Conservation (phyloP, 2,113 vertebrate genomes). For the Petromus typicus region DNA sequence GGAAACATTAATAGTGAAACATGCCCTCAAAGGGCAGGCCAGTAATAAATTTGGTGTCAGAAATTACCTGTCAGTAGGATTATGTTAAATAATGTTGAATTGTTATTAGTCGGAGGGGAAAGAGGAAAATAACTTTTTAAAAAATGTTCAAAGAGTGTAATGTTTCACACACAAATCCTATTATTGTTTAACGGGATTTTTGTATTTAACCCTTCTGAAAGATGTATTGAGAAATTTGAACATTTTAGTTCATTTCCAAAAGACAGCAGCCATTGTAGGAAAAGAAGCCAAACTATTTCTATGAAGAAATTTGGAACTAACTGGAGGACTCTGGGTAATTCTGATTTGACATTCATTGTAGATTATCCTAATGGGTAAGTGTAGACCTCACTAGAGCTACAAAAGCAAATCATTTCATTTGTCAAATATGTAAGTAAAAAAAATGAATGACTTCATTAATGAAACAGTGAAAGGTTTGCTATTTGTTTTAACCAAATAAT, state of each 20-base stretch:
- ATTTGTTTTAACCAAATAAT: conserved; percentile 31
- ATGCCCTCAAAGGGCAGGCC: conserved; percentile 88
- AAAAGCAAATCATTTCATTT: not conserved
- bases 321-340: conserved; percentile 22
- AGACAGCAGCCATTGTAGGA: conserved; percentile 59
- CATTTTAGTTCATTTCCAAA: conserved; percentile 77
- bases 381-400: conserved; percentile 30
- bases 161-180: conserved; percentile 87
- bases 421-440: not conserved
- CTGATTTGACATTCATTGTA: not conserved
- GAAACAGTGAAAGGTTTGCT: too few species aligned
- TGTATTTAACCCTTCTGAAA: conserved; percentile 80
- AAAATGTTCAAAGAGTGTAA: conserved; percentile 87
- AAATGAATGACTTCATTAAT: too few species aligned
- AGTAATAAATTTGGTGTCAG: conserved; percentile 89
- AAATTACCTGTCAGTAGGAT: conserved; percentile 90
- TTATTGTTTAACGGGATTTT: conserved; percentile 87
- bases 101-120: conserved; percentile 85
- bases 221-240: conserved; percentile 82
- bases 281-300: conserved; percentile 80
- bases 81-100: conserved; percentile 89
- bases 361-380: not conserved
- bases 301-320: conserved; percentile 63
- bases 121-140: conserved; percentile 82
- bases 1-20: conserved; percentile 90